Conservation (phyloP, 2,797 vertebrate genomes). For the Gymnopithys bicolor region DNA sequence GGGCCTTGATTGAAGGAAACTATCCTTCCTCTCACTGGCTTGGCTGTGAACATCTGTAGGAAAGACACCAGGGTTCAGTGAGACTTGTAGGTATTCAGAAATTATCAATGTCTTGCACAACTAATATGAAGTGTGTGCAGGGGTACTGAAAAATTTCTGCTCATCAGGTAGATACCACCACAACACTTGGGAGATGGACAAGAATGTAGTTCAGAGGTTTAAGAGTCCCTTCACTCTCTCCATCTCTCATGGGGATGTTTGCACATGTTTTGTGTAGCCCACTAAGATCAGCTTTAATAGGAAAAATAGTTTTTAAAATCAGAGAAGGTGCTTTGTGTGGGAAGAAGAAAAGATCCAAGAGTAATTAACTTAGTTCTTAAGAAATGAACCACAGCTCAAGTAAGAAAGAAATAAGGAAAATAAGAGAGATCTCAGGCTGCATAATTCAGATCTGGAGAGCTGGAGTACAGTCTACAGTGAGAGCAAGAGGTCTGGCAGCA, state of each 20-base stretch:
- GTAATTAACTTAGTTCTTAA: not conserved
- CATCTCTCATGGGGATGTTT: not conserved
- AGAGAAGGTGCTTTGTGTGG: not conserved
- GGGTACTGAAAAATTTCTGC: not conserved
- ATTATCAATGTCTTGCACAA: not conserved
- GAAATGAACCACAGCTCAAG: not conserved
- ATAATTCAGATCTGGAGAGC: not conserved
- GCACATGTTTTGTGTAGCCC: not conserved
- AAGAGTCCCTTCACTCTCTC: not conserved
- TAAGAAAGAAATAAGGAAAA: not conserved
- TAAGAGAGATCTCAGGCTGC: not conserved
- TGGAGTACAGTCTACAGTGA: not conserved
- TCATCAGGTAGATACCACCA: not conserved
- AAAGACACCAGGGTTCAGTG: not conserved
- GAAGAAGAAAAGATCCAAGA: slow-evolving; percentile 41
- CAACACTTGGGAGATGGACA: not conserved
- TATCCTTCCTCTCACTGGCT: accelerated
- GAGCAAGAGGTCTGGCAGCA: not conserved
- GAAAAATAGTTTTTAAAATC: not conserved
- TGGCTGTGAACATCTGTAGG: not conserved
- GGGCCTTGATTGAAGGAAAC: not conserved
- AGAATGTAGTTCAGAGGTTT: not conserved
- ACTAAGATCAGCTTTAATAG: not conserved
- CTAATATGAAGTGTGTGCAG: not conserved
- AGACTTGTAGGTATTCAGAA: not conserved